These are phyloP conservation scores for Lepidurus apus DNA, from an alignment of 1,140 invertebrate genomes.

Conservation along the genomic window DNA sequence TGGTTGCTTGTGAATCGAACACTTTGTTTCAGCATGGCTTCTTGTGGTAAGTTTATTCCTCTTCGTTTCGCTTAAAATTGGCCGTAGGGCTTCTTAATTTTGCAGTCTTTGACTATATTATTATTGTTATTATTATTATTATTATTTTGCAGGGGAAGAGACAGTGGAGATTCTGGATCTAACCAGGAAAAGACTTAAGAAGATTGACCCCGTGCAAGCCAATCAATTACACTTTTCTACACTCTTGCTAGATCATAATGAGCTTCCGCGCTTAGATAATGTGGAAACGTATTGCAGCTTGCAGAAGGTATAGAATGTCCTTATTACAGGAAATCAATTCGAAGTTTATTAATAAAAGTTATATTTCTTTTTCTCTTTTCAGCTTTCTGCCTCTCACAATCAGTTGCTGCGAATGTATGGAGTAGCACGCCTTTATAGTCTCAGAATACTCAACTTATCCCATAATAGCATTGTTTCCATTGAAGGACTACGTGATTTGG, in stretches of 20 bases:
- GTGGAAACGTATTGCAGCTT: conserved; percentile 72
- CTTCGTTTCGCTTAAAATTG: not conserved
- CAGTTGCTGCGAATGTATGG: conserved; percentile 79
- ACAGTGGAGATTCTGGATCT: conserved; percentile 43
- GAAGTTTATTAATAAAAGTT: conserved; percentile 23
- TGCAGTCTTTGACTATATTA: not conserved
- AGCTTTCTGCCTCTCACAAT: conserved; percentile 79
- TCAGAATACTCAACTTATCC: conserved; percentile 73
- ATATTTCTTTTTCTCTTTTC: conserved; percentile 40
- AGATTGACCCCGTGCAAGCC: conserved; percentile 44
- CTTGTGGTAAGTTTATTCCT: not conserved
- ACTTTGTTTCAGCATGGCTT: not conserved
- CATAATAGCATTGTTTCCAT: conserved; percentile 82
- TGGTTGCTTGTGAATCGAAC: not conserved
- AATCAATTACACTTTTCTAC: conserved; percentile 55
- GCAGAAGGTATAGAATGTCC: conserved; percentile 59
- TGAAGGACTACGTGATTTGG: conserved; percentile 78
- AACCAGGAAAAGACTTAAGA: conserved; percentile 45
- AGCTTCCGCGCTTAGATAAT: conserved; percentile 76
- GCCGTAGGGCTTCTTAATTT: not conserved
- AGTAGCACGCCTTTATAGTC: conserved; percentile 66
- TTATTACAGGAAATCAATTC: not conserved
- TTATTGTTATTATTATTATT: not conserved
- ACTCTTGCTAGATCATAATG: conserved; percentile 79
- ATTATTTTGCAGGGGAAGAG: not conserved